These are phyloP conservation scores for Perognathus longimembris DNA, from an alignment of 2,113 vertebrate genomes.

Conservation along the genomic window DNA sequence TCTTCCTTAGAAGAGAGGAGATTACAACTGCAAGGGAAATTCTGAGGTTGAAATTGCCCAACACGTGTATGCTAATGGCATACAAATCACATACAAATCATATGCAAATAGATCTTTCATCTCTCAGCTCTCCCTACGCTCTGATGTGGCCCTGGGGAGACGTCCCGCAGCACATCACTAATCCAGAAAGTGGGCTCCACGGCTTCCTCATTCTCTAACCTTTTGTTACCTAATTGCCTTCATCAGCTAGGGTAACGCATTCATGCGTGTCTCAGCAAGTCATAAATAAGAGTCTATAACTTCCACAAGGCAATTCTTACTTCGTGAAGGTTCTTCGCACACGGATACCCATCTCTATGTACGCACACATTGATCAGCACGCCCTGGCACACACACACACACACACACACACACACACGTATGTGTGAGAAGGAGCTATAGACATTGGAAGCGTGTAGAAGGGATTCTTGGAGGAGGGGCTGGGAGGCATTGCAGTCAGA, in stretches of 20 bases:
- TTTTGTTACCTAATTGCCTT: slow-evolving; percentile 69
- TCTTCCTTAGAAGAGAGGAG: neutral
- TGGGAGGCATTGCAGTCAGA: neutral
- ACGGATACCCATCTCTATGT: neutral
- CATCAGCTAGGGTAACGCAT: slow-evolving; percentile 30
- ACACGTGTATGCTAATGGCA: slow-evolving; percentile 51
- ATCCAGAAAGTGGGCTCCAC: slow-evolving; percentile 53
- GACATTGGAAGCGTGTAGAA: neutral
- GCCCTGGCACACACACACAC: neutral
- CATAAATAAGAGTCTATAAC: slow-evolving; percentile 28
- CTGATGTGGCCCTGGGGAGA: slow-evolving; percentile 56
- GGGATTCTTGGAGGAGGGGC: neutral
- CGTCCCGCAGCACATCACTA: neutral
- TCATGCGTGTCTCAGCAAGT: neutral
- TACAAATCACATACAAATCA: slow-evolving; percentile 56
- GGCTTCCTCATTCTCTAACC: slow-evolving; percentile 47
- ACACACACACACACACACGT: neutral
- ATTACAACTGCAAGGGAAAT: neutral
- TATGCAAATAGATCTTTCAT: slow-evolving; percentile 43
- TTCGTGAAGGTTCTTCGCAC: neutral
- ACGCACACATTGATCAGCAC: neutral
- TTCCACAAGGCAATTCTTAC: slow-evolving; percentile 32
- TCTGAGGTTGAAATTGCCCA: slow-evolving; percentile 41
- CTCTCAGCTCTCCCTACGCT: neutral
- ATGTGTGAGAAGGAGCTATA: neutral